phyloP scores from a whole-genome alignment of 1,140 invertebrate species.

The Hesperophylax magnus region DNA sequence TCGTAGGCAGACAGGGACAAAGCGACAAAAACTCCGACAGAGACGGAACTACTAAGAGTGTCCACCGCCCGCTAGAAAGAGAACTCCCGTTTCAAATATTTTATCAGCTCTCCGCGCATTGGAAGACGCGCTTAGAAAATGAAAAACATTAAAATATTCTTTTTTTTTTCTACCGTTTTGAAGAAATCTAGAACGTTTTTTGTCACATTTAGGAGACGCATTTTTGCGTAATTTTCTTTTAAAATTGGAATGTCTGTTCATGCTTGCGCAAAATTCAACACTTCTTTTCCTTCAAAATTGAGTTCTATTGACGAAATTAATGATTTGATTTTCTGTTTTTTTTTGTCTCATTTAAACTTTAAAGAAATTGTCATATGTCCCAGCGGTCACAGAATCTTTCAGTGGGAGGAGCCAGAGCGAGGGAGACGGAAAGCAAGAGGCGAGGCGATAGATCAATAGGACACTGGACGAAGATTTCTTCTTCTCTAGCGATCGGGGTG shows the following conservation, averaged over 20 bases:
- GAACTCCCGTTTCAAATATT: neutral
- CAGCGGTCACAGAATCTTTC: neutral
- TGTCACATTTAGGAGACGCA: too few relatives aligned
- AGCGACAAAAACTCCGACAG: constrained; percentile 45
- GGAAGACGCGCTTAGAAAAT: neutral
- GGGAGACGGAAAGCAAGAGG: constrained; percentile 17
- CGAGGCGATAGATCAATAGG: constrained; percentile 54
- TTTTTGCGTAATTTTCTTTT: too few relatives aligned
- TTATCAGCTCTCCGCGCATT: neutral
- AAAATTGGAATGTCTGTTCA: too few relatives aligned
- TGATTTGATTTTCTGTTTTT: neutral
- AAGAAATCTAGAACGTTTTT: too few relatives aligned
- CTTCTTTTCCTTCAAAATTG: too few relatives aligned
- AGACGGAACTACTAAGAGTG: constrained; percentile 26
- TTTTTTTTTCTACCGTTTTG: too few relatives aligned
- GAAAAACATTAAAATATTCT: too few relatives aligned
- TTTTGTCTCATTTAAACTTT: neutral
- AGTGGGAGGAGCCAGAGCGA: constrained; percentile 44
- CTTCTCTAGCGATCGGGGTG: neutral
- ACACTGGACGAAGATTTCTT: constrained; percentile 48
- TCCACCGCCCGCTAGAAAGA: constrained; percentile 30
- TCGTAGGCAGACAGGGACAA: constrained; percentile 43
- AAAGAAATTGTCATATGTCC: constrained; percentile 1
- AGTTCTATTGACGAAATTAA: neutral
- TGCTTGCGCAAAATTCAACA: too few relatives aligned